phyloP scores from a whole-genome alignment of 2,113 vertebrate genomes.

The Trematomus loennbergii region DNA sequence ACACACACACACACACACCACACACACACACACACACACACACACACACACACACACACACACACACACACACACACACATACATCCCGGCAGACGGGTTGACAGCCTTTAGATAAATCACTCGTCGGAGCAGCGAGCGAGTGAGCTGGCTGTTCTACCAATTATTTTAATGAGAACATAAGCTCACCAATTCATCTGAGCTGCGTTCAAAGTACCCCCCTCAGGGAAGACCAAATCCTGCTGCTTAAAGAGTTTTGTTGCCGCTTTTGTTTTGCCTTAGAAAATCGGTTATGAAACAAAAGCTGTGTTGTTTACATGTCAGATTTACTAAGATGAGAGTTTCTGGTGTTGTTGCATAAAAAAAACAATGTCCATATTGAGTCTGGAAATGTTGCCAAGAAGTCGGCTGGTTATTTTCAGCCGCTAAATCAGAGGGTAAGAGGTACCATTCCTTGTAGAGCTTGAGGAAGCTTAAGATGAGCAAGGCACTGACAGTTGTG shows the following conservation, averaged over 20 bases:
- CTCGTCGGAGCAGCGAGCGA: constrained; percentile 46
- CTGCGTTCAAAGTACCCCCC: constrained; percentile 64
- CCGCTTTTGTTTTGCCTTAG: constrained; percentile 58
- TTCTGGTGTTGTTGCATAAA: constrained; percentile 18
- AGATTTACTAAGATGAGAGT: constrained; percentile 51
- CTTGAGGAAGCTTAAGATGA: not conserved
- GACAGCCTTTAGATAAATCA: constrained; percentile 71
- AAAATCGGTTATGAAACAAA: constrained; percentile 51
- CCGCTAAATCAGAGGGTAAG: not conserved
- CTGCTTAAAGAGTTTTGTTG: constrained; percentile 67
- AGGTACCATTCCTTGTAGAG: not conserved
- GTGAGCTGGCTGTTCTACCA: constrained; percentile 65
- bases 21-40: too few relatives aligned
- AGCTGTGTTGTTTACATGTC: constrained; percentile 64
- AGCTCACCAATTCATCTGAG: constrained; percentile 68
- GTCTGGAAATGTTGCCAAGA: constrained; percentile 11
- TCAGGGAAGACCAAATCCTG: constrained; percentile 69
- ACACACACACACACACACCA: too few relatives aligned
- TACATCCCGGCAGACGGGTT: constrained; percentile 36
- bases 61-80: too few relatives aligned
- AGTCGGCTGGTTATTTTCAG: not conserved
- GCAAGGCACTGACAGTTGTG: too few relatives aligned
- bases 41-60: not conserved
- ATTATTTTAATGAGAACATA: constrained; percentile 80
- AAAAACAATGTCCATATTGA: not conserved